Base-by-base conservation (phyloP, 1,140 invertebrate genomes). In the Cherax destructor region DNA sequence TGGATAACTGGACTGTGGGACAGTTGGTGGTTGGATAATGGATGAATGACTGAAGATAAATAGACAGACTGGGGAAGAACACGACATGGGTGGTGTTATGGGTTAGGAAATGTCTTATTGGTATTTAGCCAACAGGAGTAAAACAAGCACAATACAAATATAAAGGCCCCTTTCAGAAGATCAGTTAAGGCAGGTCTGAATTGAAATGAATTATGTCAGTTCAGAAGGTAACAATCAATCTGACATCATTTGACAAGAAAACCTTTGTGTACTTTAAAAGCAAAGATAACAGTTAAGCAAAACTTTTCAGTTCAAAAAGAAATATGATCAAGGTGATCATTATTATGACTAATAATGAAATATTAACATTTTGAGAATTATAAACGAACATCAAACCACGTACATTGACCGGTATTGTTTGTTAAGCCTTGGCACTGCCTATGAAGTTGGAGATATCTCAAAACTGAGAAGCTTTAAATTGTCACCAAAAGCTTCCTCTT, bases 131-230 rank as follows among this genome's bases (percentile, higher is more conserved):
- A 41, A 83, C 52, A 74, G 56, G 76, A 79, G 65, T 77, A 85
- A 85, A 88, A 91, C 83, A 91, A 91, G 88, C 77, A 91, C 88
- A 91, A 91, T 91, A 91, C 83, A 85, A 91, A 79, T 91, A 91
- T 79, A 79, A 91, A 91, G 88, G 88, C 88, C 88, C 88, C 88
- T 76, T 85, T 85, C 88, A 85, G 83, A 91, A 91, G 87, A 91
- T 91, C 61, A 85, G 88, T 91, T 85, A 91, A 91, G 88, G 88
- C 88, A 91, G 81, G 74, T 91, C 56, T 91, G 88, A 85, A 84
- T 85, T 76, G 30, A 91, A 91, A 85, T 86, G 16, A 85, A 85
- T 91, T 41, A 85, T 79, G 74, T 85, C 83, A 91, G 88, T 61
- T 56, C 50, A 83, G 69, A 79, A 30, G 72, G 56, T 87, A 50